Base-by-base conservation (phyloP, 2,113 vertebrate species). In the Bagarius yarrelli region DNA sequence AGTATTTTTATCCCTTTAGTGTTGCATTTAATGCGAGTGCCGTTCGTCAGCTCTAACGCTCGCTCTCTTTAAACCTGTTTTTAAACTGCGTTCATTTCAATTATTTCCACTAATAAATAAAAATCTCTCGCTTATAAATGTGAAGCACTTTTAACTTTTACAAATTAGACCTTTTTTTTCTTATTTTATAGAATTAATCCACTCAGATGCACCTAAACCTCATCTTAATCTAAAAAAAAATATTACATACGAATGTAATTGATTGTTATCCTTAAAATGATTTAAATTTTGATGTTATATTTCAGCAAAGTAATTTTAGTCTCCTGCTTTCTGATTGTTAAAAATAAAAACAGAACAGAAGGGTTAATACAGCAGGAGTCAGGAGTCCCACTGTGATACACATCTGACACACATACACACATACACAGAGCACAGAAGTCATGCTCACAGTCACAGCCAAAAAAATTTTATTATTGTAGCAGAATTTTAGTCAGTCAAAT, bases 271-370 rank as follows among this genome's bases (percentile, higher is more conserved):
- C 32, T 16, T 27, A 63, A 63, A 63, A 32, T 11, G 30, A 34
- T 6, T 18, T 19, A 30, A 64, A 64, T 34, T 9, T 34, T 3
- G 5, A 34, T 9, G 61, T 64, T 64, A 30, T 4, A 60, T 60
- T 60, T 57, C 21, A 8, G 56, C 23, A 57, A 57, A 11, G 23
- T 57, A 57, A 57, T 59, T 59, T 59, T 25, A 11, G 13, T 60
- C 5, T 9, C 15, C 13, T 25, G 23, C 5, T 69, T 8, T 44
- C 21, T 44, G 63, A 21, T 34, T 19, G 8, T 32, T n/a, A 40
- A 40, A 67, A 67, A 67, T 67, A 67, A 66, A 40, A 3, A 67
- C 63, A 67, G 36, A 69, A 69, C 66, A 69, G 36, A 47, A 69
- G 36, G 36, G 66, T 69, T 47, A 69, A 69, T 47, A 3, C 34